Base-by-base conservation (phyloP, 2,888 invertebrate species). In the Drosophila quinaria region DNA sequence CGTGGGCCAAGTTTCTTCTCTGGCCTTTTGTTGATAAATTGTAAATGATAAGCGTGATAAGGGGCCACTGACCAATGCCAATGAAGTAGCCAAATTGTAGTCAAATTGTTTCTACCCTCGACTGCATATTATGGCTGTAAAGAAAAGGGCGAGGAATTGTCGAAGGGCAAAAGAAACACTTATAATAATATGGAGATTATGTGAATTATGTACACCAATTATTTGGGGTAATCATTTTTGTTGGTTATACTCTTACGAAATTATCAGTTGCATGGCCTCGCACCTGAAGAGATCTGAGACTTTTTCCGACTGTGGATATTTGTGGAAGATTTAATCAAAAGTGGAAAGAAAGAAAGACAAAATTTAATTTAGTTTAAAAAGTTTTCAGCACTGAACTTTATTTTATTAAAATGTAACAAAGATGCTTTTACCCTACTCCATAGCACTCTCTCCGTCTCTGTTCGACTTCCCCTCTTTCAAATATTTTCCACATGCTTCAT, bases 21-120 rank as follows among this genome's bases (percentile, higher is more conserved):
- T 11, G 29, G 29, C 11, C 15, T 9, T 44, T 49, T 44, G 25
- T 52, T 62, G 88, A 85, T 89, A 77, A 65, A 66, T 74, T 79
- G 77, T 66, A 17, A 72, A 55, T 70, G 90, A 85, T 87, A 84
- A 84, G 85, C 50, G 47, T 62, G 65, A 81, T 82, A 69, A 63
- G 64, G 37, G 54, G 63, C 42, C 44, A 29, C 39, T 15, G 58
- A 51, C 59, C 73, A 58, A 58, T 44, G 62, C 41, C 49, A 61
- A 61, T 62, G 56, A 59, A 67, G 78, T 73, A 69, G 74, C 78
- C 81, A 70, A 81, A 81, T 62, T 73, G 65, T 62, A 37, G 61
- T 52, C 80, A 70, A 75, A 79, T 62, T 67, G 63, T 66, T 51
- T 54, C 46, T 29, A 56, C 55, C 55, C 55, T 51, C 29, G 39